Base-by-base conservation (phyloP, 2,888 invertebrate species). In the Adelphocoris suturalis region DNA sequence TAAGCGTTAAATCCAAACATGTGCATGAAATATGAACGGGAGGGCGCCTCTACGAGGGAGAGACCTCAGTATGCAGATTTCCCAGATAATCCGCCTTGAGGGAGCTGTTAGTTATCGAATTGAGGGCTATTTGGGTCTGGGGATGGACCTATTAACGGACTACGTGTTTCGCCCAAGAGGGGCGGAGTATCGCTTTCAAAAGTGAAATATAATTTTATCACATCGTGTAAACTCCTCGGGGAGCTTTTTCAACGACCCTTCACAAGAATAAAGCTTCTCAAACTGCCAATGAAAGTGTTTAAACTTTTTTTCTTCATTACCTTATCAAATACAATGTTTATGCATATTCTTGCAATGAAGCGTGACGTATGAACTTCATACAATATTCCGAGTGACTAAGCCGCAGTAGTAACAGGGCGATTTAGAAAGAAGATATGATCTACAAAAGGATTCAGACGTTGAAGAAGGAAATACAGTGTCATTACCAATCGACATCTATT, bases 81-180 rank as follows among this genome's bases (percentile, higher is more conserved):
- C 23, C 68, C 23, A 23, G 68, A 61, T 61, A 16, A 61, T n/a
- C 61, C 19, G 61, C 61, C 68, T 68, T 68, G 27, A 68, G 68
- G 68, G 68, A 68, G 68, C 68, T 68, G 68, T 68, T 68, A 68
- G 61, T 61, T 61, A 61, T 61, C 61, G 61, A 68, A 68, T 68
- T 68, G 68, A 68, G 68, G 68, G 68, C 68, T 68, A 68, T 23
- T 68, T 23, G 19, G 23, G 68, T 23, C 68, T 0, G 68, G 68
- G 68, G 68, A n/a, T 23, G 68, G 23, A 68, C 68, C 68, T 27
- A 68, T 68, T 68, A 68, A 5, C 68, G 23, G 68, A 68, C 23
- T 11, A 23, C 23, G 5, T 0, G 68, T 52, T 37, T 4, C 52
- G 11, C 5, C 23, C 9, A 9, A 68, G 23, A 23, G 23, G 68